Percentiles rank a stretch among this genome's conserved stretches.
These are phyloP conservation scores for Caenorhabditis sinica DNA, from an alignment of 2,888 invertebrate species.

Conservation along the genomic window DNA sequence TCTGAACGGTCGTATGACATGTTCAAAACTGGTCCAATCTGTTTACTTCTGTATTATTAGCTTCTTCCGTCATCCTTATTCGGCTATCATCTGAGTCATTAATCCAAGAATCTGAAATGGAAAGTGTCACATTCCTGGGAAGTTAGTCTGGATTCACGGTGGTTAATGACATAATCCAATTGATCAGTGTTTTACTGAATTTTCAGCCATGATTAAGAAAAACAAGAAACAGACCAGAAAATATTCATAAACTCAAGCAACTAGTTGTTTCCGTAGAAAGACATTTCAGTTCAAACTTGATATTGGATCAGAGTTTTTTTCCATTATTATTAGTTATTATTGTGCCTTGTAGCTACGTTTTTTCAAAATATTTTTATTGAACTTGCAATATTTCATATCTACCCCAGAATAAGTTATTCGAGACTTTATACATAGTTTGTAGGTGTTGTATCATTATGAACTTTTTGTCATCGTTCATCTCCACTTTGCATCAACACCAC, in stretches of 20 bases:
- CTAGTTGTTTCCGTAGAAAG: not conserved
- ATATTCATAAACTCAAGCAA: not conserved
- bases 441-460: not conserved
- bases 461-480: slow-evolving; percentile 5
- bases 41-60: slow-evolving; percentile 36
- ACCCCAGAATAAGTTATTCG: no score
- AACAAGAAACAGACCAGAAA: no score
- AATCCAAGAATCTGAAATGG: slow-evolving; percentile 29
- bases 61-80: slow-evolving; percentile 11
- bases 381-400: no score
- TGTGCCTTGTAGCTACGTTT: no score
- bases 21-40: slow-evolving; percentile 49
- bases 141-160: not conserved
- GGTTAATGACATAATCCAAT: not conserved
- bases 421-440: not conserved
- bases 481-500: not conserved
- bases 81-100: slow-evolving; percentile 33
- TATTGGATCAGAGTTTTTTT: no score
- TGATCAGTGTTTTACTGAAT: no score
- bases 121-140: slow-evolving; percentile 15
- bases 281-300: no score
- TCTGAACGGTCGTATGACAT: slow-evolving; percentile 43
- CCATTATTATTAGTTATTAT: no score
- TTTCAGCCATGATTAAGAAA: no score
- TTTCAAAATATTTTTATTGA: not conserved